These are phyloP conservation scores for Propsilocerus akamusi DNA, from an alignment of 1,140 invertebrate species.

Conservation along the genomic window DNA sequence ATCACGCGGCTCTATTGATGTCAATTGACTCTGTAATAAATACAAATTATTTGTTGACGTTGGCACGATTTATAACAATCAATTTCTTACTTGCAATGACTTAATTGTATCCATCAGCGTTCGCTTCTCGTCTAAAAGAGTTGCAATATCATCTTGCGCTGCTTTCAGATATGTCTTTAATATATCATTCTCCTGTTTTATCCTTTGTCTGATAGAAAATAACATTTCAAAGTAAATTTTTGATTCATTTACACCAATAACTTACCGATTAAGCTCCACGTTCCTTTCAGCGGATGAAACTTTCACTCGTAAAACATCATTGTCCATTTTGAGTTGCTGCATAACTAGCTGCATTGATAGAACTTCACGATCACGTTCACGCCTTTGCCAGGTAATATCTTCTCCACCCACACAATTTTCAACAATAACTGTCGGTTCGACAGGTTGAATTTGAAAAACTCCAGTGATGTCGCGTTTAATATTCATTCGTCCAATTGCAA, in stretches of 20 bases:
- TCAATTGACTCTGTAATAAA: conserved; percentile 17
- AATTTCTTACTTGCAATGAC: conserved; percentile 32
- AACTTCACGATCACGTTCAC: conserved; percentile 26
- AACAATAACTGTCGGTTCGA: conserved; percentile 9
- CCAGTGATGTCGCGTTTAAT: conserved; percentile 47
- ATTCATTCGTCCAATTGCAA: conserved; percentile 46
- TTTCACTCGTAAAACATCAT: conserved; percentile 40
- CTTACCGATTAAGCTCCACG: conserved; percentile 37
- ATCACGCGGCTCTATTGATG: conserved; percentile 19
- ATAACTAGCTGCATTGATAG: conserved; percentile 27
- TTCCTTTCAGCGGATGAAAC: conserved; percentile 36
- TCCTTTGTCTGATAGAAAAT: conserved; percentile 22
- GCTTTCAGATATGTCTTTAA: conserved; percentile 36
- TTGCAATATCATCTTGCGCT: conserved; percentile 51
- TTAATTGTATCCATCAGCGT: conserved; percentile 45
- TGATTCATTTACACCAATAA: conserved; percentile 9
- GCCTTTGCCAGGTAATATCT: conserved; percentile 13
- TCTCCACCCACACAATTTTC: background rate
- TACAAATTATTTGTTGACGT: background rate
- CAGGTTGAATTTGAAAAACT: conserved; percentile 49
- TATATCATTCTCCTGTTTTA: conserved; percentile 40
- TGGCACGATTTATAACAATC: background rate
- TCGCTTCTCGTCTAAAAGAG: conserved; percentile 50
- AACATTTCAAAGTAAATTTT: background rate
- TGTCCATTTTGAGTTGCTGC: conserved; percentile 36